Base-by-base conservation (phyloP, 1,140 invertebrate species). In the Planococcus citri region DNA sequence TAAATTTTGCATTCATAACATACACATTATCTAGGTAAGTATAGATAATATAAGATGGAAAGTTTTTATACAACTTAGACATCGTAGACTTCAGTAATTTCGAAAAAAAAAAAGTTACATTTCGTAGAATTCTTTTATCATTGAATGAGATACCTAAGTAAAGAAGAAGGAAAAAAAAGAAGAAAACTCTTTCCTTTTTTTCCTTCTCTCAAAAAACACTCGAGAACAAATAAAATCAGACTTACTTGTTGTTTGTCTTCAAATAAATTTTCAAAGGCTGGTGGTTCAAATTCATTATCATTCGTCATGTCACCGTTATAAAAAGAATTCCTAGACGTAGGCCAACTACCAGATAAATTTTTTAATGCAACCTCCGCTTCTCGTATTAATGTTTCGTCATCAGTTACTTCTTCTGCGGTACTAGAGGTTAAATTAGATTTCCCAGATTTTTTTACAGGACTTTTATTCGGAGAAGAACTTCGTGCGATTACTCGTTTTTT, bases 311-410 rank as follows among this genome's bases (percentile, higher is more conserved):
- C 82, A 38, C 83, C 78, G 25, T 83, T 83, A 72, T 88, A 87
- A 17, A 83, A 77, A 20, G 83, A 84, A 14, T 83, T 82, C 21
- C 85, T 78, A 0, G 86, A 82, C 1, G 85, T 86, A 0, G 85
- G 83, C 88, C 89, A 91, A 75, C 85, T 89, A 2, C 89, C 90
- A 0, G 90, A 91, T 0, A 94, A 78, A 74, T 87, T 90, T 75
- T 90, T 89, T 38, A 94, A 77, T 0, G 90, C 89, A 1, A 88
- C 89, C 76, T 94, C 90, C 0, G 91, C 92, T 78, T 94, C 91
- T 60, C 88, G 80, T 70, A 94, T 91, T 8, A 90, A 79, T 1
- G 86, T 88, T 76, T 90, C 88, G 73, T 92, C 88, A 73, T 91
- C 89, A 71, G 79, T 83, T 0, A 78, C 78, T 72, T 84, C 83